Evolutionary conservation across 1,140 invertebrate species (phyloP).

Genomic region (Brachionus sp.): DNA sequence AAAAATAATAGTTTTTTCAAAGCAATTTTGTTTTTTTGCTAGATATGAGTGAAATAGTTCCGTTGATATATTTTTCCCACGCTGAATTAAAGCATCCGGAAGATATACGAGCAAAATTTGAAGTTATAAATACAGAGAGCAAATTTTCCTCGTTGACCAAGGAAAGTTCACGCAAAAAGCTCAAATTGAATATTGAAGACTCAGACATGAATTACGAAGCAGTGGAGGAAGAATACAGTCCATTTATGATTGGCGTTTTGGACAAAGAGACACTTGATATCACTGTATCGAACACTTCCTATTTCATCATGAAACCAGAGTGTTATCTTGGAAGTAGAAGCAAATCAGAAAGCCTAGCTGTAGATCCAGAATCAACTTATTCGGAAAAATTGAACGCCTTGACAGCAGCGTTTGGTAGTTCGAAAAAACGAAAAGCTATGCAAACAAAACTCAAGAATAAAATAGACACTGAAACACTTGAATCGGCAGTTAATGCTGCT

Average conservation of each 20-base stretch:
- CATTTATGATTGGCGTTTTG: constrained; percentile 15
- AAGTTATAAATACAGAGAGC: not conserved
- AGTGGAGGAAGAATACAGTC: constrained; percentile 16
- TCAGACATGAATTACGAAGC: constrained; percentile 39
- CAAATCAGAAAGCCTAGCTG: not conserved
- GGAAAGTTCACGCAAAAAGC: not conserved
- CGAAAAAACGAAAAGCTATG: constrained; percentile 41
- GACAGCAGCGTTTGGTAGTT: constrained; percentile 43
- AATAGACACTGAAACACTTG: constrained; percentile 34
- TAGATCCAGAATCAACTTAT: not conserved
- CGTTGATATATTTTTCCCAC: constrained; percentile 32
- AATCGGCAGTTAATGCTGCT: constrained; percentile 7
- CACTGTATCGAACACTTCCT: not conserved
- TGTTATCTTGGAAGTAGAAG: constrained; percentile 14
- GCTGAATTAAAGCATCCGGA: constrained; percentile 9
- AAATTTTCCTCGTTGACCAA: not conserved
- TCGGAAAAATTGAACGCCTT: constrained; percentile 26
- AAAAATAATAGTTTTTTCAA: not conserved
- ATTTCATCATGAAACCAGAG: constrained; percentile 43
- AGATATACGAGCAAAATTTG: not conserved
- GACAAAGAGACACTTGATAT: not conserved
- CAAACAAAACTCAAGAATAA: constrained; percentile 43
- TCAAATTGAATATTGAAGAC: constrained; percentile 24
- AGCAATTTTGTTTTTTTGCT: not conserved
- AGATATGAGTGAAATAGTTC: constrained; percentile 15